Conservation (phyloP, 2,113 vertebrate species). For the Xyrauchen texanus region DNA sequence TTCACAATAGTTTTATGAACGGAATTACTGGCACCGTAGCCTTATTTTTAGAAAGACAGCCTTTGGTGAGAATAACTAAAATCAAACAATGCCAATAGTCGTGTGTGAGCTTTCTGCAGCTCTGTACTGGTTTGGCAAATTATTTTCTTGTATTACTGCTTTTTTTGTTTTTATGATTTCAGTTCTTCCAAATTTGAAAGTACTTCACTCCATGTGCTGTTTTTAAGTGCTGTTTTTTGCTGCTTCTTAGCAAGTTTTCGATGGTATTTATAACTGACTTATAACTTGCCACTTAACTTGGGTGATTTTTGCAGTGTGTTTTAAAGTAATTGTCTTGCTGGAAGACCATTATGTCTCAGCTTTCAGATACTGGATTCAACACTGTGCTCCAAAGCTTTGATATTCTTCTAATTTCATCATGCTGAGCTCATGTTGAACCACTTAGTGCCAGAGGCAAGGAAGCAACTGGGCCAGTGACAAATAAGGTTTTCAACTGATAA, state of each 20-base stretch:
- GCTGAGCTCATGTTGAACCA: slow-evolving; percentile 5
- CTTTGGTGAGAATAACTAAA: not conserved
- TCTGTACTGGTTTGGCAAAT: no score
- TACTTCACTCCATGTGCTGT: not conserved
- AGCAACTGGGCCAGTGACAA: no score
- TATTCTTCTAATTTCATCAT: slow-evolving; percentile 4
- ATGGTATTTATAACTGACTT: not conserved
- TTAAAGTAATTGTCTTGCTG: not conserved
- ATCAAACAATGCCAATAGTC: not conserved
- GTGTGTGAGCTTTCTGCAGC: not conserved
- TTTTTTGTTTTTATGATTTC: not conserved
- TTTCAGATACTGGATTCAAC: not conserved
- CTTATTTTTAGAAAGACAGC: not conserved
- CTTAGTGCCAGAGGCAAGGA: slow-evolving; percentile 8
- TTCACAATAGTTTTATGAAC: not conserved
- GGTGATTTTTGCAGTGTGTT: not conserved
- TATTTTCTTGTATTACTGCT: not conserved
- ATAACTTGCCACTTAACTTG: not conserved
- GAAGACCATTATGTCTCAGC: not conserved
- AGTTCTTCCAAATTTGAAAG: not conserved
- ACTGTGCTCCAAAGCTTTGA: not conserved
- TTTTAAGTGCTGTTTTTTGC: not conserved
- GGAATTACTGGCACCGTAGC: not conserved
- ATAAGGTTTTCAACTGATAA: no score
- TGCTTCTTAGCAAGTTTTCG: not conserved